Evolutionary conservation across 2,797 vertebrate genomes (phyloP).

Genomic region (Meriones psammophilus): DNA sequence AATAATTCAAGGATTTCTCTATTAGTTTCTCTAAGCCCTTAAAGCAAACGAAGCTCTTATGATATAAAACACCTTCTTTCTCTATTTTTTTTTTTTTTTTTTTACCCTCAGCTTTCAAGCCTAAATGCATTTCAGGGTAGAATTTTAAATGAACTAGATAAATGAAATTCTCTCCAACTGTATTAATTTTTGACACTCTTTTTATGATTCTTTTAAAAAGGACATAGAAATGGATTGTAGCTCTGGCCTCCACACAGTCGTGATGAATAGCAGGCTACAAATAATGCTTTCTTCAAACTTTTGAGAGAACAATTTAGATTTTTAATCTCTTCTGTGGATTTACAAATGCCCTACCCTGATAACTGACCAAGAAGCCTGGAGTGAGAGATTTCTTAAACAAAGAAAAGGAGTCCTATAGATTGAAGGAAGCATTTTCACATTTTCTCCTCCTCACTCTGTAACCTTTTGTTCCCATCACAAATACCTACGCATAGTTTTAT

Average conservation of each 20-base stretch:
- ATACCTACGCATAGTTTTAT: constrained; percentile 94
- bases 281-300: constrained; percentile 83
- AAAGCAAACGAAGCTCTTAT: constrained; percentile 89
- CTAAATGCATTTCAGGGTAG: constrained; percentile 87
- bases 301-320: constrained; percentile 78
- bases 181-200: constrained; percentile 86
- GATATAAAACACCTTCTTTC: constrained; percentile 86
- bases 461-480: constrained; percentile 93
- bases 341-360: constrained; percentile 64
- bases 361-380: constrained; percentile 81
- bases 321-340: constrained; percentile 79
- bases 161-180: constrained; percentile 86
- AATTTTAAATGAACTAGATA: constrained; percentile 87
- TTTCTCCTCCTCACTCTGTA: constrained; percentile 93
- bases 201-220: constrained; percentile 86
- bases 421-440: constrained; percentile 92
- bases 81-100: constrained; percentile 84
- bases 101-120: constrained; percentile 82
- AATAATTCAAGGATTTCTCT: constrained; percentile 91
- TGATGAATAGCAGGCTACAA: constrained; percentile 83
- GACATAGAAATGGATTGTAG: constrained; percentile 78
- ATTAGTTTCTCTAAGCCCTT: constrained; percentile 89
- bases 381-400: constrained; percentile 92
- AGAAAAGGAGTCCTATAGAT: constrained; percentile 89
- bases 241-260: constrained; percentile 24